phyloP scores from a whole-genome alignment of 2,888 invertebrate species.

The Parasteatoda lunata region DNA sequence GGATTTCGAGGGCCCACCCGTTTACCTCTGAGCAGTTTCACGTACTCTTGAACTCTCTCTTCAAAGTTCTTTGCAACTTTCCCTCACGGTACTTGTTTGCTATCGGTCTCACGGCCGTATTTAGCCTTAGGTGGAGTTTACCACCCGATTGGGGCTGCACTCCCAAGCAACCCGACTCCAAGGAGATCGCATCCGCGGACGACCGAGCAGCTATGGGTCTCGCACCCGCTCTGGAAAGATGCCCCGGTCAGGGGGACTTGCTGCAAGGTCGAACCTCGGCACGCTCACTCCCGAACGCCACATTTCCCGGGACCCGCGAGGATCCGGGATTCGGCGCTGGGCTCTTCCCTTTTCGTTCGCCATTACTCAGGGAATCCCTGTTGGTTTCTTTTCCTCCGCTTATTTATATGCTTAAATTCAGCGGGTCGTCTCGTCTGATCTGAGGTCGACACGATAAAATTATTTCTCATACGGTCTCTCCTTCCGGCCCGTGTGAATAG shows the following conservation, averaged over 20 bases:
- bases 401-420: constrained; percentile 82
- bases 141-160: too few relatives aligned
- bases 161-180: too few relatives aligned
- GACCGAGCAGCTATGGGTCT: too few relatives aligned
- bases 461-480: too few relatives aligned
- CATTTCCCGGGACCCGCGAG: constrained; percentile 1
- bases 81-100: constrained; percentile 82
- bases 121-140: too few relatives aligned
- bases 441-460: too few relatives aligned
- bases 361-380: constrained; percentile 79
- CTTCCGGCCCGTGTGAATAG: too few relatives aligned
- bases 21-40: constrained; percentile 77
- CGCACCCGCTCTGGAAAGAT: too few relatives aligned
- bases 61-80: constrained; percentile 83
- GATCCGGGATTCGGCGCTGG: constrained; percentile 57
- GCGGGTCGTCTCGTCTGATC: constrained; percentile 75
- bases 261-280: not conserved
- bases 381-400: constrained; percentile 83
- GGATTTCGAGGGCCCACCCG: too few relatives aligned
- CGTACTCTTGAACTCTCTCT: constrained; percentile 80
- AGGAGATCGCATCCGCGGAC: too few relatives aligned
- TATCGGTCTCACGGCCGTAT: constrained; percentile 80
- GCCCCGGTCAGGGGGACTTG: constrained; percentile 72
- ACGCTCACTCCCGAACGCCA: constrained; percentile 56
- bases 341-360: constrained; percentile 60